phyloP scores from a whole-genome alignment of 2,113 vertebrate genomes.

The Cryptoleucopteryx plumbea region DNA sequence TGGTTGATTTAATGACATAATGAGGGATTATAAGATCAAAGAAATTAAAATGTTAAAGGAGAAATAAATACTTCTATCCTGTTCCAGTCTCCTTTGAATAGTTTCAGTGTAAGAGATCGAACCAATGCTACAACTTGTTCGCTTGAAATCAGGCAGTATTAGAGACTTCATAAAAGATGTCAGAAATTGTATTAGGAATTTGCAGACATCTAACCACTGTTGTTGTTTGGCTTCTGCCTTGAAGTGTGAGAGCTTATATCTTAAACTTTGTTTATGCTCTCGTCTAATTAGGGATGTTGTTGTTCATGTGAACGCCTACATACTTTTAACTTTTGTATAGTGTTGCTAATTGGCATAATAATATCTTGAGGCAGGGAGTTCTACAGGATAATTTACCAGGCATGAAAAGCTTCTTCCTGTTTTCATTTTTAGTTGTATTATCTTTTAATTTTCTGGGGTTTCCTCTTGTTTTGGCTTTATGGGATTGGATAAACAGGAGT shows the following conservation, averaged over 20 bases:
- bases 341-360: neutral
- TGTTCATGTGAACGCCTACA: neutral
- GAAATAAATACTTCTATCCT: neutral
- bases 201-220: neutral
- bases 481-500: neutral
- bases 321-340: neutral
- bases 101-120: neutral
- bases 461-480: neutral
- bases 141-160: neutral
- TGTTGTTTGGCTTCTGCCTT: neutral
- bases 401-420: neutral
- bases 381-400: neutral
- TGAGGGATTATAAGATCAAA: constrained; percentile 13
- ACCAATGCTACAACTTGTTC: neutral
- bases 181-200: neutral
- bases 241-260: neutral
- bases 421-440: neutral
- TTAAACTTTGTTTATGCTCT: neutral
- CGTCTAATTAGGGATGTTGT: neutral
- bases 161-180: neutral
- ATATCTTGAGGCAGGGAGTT: neutral
- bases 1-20: neutral
- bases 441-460: neutral
- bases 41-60: neutral
- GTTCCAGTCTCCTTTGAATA: neutral